Evolutionary conservation across 2,888 invertebrate genomes (phyloP).

Genomic region (Apotomis capreana): DNA sequence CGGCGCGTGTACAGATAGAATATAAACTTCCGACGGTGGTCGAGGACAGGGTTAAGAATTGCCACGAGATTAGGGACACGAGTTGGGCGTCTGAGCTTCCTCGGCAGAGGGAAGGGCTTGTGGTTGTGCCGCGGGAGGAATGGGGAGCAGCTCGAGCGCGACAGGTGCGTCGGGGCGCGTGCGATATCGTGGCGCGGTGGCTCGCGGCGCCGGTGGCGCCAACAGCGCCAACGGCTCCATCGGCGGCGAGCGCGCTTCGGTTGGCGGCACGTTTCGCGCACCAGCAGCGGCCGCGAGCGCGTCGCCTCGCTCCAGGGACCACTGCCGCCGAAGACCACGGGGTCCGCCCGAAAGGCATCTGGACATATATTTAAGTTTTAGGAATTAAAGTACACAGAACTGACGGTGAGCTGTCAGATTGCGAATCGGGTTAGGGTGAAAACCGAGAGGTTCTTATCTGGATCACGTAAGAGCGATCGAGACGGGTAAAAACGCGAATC

Average conservation of each 20-base stretch:
- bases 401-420: no score
- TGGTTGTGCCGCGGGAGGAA: constrained; percentile 40
- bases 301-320: constrained; percentile 75
- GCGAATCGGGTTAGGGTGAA: no score
- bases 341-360: constrained; percentile 52
- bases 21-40: constrained; percentile 22
- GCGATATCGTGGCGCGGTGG: constrained; percentile 57
- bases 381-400: no score
- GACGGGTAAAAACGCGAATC: no score
- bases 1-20: constrained; percentile 14
- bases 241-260: constrained; percentile 43
- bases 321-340: constrained; percentile 67
- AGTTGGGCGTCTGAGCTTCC: constrained; percentile 16
- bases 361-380: no score
- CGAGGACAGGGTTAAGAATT: constrained; percentile 15
- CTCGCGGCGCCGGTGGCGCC: constrained; percentile 46
- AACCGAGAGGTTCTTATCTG: no score
- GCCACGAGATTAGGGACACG: constrained; percentile 25
- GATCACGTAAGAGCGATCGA: no score
- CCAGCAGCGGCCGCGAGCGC: constrained; percentile 64
- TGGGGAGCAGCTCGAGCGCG: constrained; percentile 37
- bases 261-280: constrained; percentile 22
- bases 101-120: constrained; percentile 23
- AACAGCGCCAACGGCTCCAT: constrained; percentile 50
- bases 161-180: constrained; percentile 49